A percentile compares a stretch with the other conserved stretches of the same genome.
These are phyloP conservation scores for Eudemis profundana DNA, from an alignment of 2,888 invertebrate species.

Conservation along the genomic window DNA sequence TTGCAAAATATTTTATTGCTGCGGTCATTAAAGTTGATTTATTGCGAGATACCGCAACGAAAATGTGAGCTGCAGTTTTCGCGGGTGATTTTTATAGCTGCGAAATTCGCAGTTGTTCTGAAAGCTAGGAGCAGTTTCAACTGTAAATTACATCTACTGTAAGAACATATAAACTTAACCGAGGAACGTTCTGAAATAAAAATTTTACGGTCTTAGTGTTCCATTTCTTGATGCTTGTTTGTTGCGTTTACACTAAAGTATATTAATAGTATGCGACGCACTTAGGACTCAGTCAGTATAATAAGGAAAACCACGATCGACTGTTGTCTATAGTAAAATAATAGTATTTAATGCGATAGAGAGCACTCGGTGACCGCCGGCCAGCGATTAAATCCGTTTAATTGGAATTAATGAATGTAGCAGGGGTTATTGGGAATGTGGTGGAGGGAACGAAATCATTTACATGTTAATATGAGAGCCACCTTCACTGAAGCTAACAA, in stretches of 20 bases:
- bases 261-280: conserved; percentile 51
- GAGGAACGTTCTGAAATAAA: conserved; percentile 3
- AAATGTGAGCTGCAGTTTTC: conserved; percentile 60
- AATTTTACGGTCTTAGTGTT: conserved; percentile 6
- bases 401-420: conserved; percentile 39
- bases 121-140: conserved; percentile 50
- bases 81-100: conserved; percentile 58
- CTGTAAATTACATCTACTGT: conserved; percentile 55
- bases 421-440: conserved; percentile 23
- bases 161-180: conserved; percentile 47
- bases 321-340: conserved; percentile 8
- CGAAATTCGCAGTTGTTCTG: conserved; percentile 54
- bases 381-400: conserved; percentile 30
- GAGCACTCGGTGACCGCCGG: conserved; percentile 20
- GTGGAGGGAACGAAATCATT: conserved; percentile 23
- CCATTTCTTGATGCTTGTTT: neutral
- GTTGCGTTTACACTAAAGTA: neutral
- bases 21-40: conserved; percentile 43
- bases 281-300: conserved; percentile 56
- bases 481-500: neutral
- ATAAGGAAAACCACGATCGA: conserved; percentile 59
- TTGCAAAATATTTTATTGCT: conserved; percentile 39
- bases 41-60: conserved; percentile 53
- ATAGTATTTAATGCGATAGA: conserved; percentile 16
- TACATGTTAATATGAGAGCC: neutral